Percentiles rank a stretch among this genome's conserved stretches.
phyloP scores from a whole-genome alignment of 2,888 invertebrate species.

The Cerastis rubricosa region DNA sequence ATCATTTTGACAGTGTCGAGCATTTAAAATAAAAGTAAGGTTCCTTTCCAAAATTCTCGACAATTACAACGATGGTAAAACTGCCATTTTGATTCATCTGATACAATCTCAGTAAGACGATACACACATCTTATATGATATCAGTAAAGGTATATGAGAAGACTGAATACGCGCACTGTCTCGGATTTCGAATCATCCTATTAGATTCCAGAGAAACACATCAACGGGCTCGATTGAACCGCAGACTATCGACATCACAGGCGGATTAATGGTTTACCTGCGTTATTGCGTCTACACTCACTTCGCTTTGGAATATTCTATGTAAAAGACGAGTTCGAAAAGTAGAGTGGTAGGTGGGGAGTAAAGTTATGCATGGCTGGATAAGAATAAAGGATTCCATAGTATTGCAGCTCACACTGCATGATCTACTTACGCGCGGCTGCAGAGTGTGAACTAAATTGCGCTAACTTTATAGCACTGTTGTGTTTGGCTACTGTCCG shows the following conservation, averaged over 20 bases:
- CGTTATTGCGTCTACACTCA: slow-evolving; percentile 21
- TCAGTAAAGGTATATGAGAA: slow-evolving; percentile 27
- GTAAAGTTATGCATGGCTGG: slow-evolving; percentile 25
- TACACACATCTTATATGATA: not conserved
- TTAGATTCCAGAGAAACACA: slow-evolving; percentile 46
- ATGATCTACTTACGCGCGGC: slow-evolving; percentile 44
- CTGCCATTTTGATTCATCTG: not conserved
- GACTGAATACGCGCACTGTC: slow-evolving; percentile 24
- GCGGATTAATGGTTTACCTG: slow-evolving; percentile 44
- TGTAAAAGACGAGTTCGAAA: slow-evolving; percentile 19
- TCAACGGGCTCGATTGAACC: slow-evolving; percentile 39
- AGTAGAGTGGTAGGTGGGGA: slow-evolving; percentile 5
- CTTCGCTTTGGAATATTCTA: slow-evolving; percentile 16
- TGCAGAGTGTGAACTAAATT: slow-evolving; percentile 40
- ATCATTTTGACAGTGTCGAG: not conserved
- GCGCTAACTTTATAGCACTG: slow-evolving; percentile 28
- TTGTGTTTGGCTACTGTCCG: slow-evolving; percentile 42
- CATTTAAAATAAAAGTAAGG: slow-evolving; percentile 8
- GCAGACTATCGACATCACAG: slow-evolving; percentile 29
- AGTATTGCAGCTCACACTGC: slow-evolving; percentile 4
- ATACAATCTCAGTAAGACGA: not conserved
- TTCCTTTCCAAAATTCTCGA: not conserved
- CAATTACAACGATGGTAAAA: not conserved
- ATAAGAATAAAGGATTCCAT: slow-evolving; percentile 23
- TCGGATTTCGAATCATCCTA: slow-evolving; percentile 43